Conservation (phyloP, 2,113 vertebrate species). For the Nettapus auritus region DNA sequence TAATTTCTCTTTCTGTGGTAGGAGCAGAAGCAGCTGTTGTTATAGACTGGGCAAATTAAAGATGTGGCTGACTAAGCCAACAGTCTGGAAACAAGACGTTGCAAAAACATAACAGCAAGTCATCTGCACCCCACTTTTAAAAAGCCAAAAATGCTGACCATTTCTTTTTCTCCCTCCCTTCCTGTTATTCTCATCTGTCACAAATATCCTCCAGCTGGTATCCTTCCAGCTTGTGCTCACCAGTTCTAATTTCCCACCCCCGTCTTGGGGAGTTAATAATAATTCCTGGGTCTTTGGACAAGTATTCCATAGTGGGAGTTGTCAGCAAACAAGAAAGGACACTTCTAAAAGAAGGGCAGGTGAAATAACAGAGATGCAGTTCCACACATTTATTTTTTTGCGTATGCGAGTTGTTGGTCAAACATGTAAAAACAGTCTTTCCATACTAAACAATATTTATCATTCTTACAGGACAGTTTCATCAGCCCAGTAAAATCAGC, state of each 20-base stretch:
- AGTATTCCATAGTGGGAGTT: constrained; percentile 54
- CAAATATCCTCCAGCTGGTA: constrained; percentile 43
- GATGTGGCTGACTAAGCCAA: not conserved
- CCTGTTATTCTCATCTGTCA: constrained; percentile 49
- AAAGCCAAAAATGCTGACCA: constrained; percentile 33
- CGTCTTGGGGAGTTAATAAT: constrained; percentile 64
- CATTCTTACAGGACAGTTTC: not conserved
- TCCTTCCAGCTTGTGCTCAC: constrained; percentile 20
- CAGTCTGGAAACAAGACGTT: constrained; percentile 24
- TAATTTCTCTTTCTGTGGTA: constrained; percentile 79
- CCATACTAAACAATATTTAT: not conserved
- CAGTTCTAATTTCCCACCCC: constrained; percentile 22
- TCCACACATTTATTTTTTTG: not conserved
- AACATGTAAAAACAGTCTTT: not conserved
- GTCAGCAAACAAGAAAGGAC: constrained; percentile 67
- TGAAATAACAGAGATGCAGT: constrained; percentile 70
- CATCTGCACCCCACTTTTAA: constrained; percentile 15
- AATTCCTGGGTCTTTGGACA: constrained; percentile 72
- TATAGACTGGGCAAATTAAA: constrained; percentile 64
- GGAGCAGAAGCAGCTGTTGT: constrained; percentile 58
- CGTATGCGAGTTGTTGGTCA: not conserved
- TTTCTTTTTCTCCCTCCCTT: constrained; percentile 29
- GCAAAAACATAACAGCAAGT: not conserved
- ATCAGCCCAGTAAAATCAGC: not conserved
- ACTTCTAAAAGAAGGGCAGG: constrained; percentile 40